Evolutionary conservation across 37 sponge, comb jelly and placozoan species (phyloP), one percentile per base, ranked within the genome.

Genomic region (Agelas oroides): DNA sequence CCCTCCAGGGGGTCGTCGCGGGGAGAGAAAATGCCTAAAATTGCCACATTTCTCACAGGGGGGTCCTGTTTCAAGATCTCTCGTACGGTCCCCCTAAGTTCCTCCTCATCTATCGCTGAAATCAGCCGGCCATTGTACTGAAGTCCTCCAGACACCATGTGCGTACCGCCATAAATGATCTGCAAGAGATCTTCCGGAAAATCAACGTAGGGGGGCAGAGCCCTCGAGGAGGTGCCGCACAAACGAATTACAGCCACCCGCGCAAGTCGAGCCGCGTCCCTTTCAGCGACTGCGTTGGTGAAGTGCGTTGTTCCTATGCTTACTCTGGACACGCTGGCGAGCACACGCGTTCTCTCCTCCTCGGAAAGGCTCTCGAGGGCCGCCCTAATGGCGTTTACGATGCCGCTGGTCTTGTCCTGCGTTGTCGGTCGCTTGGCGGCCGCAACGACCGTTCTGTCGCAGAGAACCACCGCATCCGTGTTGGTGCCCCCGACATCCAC

Each of bases 401-500:
- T 69, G 27, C 94, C 94, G 15, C 54, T 34, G 30, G 94, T 93
- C 65, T 63, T 66, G 80, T 84, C 82, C 53, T 56, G 40, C n/a
- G 78, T 78, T 46, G 92, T 92, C 17, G 79, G 92, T 14, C 57
- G 31, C 71, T 92, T 92, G 46, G 58, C 86, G 70, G 65, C 58
- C 2, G 65, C 80, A 25, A 70, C 76, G 13, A 93, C 89, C 32
- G 31, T 16, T 12, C 71, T 78, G 8, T 81, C 96, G 18, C 62
- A 28, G 39, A 92, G 62, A 19, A 95, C 65, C 28, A 78, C 96
- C 23, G 86, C 81, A 70, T 95, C 96, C 53, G 96, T 95, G 85
- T 95, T 92, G 6, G 96, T 95, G 5, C 96, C 96, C n/a, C 96
- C 96, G 12, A 95, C 93, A 70, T 95, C 96, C 19, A 95, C 87